Conservation (phyloP, 2,888 invertebrate genomes). For the Eilema caniola region DNA sequence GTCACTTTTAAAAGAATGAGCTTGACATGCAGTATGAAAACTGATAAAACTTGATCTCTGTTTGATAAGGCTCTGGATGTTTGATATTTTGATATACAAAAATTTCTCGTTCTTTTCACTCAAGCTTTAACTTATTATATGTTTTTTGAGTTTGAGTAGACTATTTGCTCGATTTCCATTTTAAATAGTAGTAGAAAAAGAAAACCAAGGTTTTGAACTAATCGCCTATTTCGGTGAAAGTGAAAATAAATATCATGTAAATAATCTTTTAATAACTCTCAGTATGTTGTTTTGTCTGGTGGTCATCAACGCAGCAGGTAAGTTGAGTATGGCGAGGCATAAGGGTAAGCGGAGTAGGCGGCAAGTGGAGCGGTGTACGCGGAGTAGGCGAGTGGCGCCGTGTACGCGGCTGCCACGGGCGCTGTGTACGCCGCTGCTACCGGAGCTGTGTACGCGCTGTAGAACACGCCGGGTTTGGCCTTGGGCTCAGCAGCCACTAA, state of each 20-base stretch:
- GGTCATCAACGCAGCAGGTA: slow-evolving; percentile 5
- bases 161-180: too few relatives aligned
- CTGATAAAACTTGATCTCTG: too few relatives aligned
- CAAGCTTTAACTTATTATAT: too few relatives aligned
- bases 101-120: too few relatives aligned
- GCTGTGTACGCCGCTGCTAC: slow-evolving; percentile 63
- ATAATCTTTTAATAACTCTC: not conserved
- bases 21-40: too few relatives aligned
- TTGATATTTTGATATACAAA: too few relatives aligned
- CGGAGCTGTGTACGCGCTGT: slow-evolving; percentile 61
- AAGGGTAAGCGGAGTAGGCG: slow-evolving; percentile 64
- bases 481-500: slow-evolving; percentile 53
- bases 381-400: slow-evolving; percentile 70
- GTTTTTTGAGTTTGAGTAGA: too few relatives aligned
- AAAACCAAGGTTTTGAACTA: too few relatives aligned
- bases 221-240: too few relatives aligned
- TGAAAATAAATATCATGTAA: not conserved
- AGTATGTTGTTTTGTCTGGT: not conserved
- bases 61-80: too few relatives aligned
- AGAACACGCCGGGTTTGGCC: slow-evolving; percentile 59
- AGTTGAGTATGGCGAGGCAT: slow-evolving; percentile 59
- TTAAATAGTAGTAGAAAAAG: too few relatives aligned
- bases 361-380: slow-evolving; percentile 63
- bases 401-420: slow-evolving; percentile 77
- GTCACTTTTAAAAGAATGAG: too few relatives aligned